Conservation (phyloP, 2,888 invertebrate species). For the Xylocampa areola region DNA sequence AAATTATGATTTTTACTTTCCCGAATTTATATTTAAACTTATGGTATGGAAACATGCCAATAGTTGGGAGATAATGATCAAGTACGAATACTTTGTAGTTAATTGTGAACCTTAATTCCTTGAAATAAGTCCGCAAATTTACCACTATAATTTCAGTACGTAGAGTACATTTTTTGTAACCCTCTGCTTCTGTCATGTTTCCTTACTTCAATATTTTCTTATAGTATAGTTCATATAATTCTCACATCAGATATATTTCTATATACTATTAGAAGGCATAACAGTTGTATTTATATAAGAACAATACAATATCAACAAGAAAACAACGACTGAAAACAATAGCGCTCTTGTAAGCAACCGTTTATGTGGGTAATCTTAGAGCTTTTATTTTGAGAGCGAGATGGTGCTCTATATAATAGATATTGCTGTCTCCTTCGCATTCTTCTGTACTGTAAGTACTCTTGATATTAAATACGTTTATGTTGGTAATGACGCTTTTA, state of each 20-base stretch:
- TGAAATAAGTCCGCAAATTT: slow-evolving; percentile 24
- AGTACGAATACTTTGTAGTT: slow-evolving; percentile 4
- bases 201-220: slow-evolving; percentile 25
- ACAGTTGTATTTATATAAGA: slow-evolving; percentile 76
- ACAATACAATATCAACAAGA: slow-evolving; percentile 80
- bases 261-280: slow-evolving; percentile 75
- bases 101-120: slow-evolving; percentile 26
- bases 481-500: not conserved
- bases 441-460: not conserved
- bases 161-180: slow-evolving; percentile 8
- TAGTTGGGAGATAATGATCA: slow-evolving; percentile 5
- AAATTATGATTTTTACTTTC: slow-evolving; percentile 25
- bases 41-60: slow-evolving; percentile 39
- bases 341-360: slow-evolving; percentile 29
- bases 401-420: slow-evolving; percentile 7
- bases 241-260: slow-evolving; percentile 62
- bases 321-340: slow-evolving; percentile 60
- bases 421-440: slow-evolving; percentile 14
- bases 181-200: slow-evolving; percentile 30
- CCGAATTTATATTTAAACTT: slow-evolving; percentile 11
- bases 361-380: slow-evolving; percentile 16
- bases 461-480: slow-evolving; percentile 4
- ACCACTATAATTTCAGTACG: slow-evolving; percentile 14
- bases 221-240: slow-evolving; percentile 61
- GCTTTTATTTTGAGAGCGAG: slow-evolving; percentile 28